Evolutionary conservation across 2,888 invertebrate species (phyloP), one percentile per base, ranked within the genome.

Genomic region (Drosophila leonis): DNA sequence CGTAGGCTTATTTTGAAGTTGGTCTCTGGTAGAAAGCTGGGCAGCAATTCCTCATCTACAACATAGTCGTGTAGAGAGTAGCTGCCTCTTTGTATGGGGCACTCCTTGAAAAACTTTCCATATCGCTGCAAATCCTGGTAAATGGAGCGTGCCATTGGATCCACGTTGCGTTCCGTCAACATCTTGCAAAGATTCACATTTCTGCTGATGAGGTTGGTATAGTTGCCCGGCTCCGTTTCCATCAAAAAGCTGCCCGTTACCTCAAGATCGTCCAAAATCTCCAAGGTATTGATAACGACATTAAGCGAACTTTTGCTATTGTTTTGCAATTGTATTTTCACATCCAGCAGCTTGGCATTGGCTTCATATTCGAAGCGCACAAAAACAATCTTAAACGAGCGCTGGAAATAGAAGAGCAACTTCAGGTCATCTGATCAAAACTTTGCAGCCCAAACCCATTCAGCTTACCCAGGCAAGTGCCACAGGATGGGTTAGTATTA

Each of bases 41-140:
- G 92, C 57, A 92, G 52, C 55, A 90, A 48, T 62, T 92, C 92
- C 70, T 92, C 93, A 68, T 92, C 89, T 27, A 91, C 54, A 7
- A 73, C 75, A 67, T 90, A 92, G n/a, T 90, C 80, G 4, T 65
- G 75, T 18, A 92, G 2, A 0, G 76, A 72, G 41, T 90, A 92
- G 8, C 65, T 62, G 4, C 89, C 92, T 39, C 83, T 90, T 20
- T 75, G 77, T 7, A 92, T 55, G 9, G 91, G 92, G 8, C 92
- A 92, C 15, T 70, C 74, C 71, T 87, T 91, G 39, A 92, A 84
- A 6, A 90, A 72, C 5, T 66, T 83, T 4, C 91, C 90, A 68
- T 88, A 75, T n/a, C 83, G 88, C 6, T 75, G n/a, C 10, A 92
- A 0, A 57, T 92, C 91, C 20, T 91, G 90, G 29, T 89, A 91